Conservation (phyloP, 1,140 invertebrate genomes). For the Bombyx mandarina region DNA sequence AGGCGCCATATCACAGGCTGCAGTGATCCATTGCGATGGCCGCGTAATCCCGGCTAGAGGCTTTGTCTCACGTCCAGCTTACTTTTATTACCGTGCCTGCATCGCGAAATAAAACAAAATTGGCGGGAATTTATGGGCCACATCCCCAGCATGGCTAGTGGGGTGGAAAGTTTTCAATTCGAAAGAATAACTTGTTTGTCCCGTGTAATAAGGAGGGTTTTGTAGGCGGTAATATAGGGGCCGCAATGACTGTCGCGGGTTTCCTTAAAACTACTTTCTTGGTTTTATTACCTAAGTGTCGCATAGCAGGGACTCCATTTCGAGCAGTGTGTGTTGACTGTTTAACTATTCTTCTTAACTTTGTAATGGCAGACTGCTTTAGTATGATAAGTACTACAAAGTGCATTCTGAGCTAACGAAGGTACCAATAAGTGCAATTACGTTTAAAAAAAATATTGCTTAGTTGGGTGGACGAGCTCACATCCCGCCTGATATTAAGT, state of each 20-base stretch:
- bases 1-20: slow-evolving; percentile 54
- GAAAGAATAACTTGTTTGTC: slow-evolving; percentile 69
- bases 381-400: too few species aligned
- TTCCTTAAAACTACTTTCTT: slow-evolving; percentile 68
- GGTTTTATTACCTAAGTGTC: slow-evolving; percentile 62
- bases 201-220: slow-evolving; percentile 66
- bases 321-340: slow-evolving; percentile 31
- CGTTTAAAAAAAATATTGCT: too few species aligned
- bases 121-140: slow-evolving; percentile 67
- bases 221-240: slow-evolving; percentile 58
- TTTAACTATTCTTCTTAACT: slow-evolving; percentile 2
- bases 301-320: slow-evolving; percentile 40
- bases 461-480: too few species aligned
- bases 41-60: slow-evolving; percentile 58
- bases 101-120: slow-evolving; percentile 70
- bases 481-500: too few species aligned
- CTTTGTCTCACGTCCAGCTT: slow-evolving; percentile 67
- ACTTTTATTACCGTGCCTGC: slow-evolving; percentile 69
- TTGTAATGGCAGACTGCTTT: background rate
- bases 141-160: slow-evolving; percentile 60
- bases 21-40: slow-evolving; percentile 62
- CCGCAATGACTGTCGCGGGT: slow-evolving; percentile 58
- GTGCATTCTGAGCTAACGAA: too few species aligned
- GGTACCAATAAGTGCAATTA: too few species aligned
- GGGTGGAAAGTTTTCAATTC: slow-evolving; percentile 70